A percentile compares a stretch with the other conserved stretches of the same genome.
Evolutionary conservation across 2,113 vertebrate genomes (phyloP).

Genomic region (pig (Sus scrofa)): T2T-Sscrofa CM000818.6:101615501-101616000

Average conservation of each 20-base stretch:
- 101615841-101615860: not conserved
- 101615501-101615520: not conserved
- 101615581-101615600: not conserved
- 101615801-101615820: not conserved
- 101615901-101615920: constrained; percentile 1
- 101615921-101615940: too few relatives aligned
- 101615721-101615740: not conserved
- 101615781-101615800: not conserved
- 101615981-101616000: too few relatives aligned
- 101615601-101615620: not conserved
- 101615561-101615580: not conserved
- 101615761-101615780: accelerated
- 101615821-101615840: not conserved
- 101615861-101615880: not conserved
- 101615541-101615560: not conserved
- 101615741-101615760: not conserved
- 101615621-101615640: not conserved
- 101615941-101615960: too few relatives aligned
- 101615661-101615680: constrained; percentile 16
- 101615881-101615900: not conserved
- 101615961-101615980: too few relatives aligned
- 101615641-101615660: not conserved
- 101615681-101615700: not conserved
- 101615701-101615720: not conserved
- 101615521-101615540: not conserved